Evolutionary conservation across 2,888 invertebrate species (phyloP).

Genomic region (Cyclophora albipunctata): DNA sequence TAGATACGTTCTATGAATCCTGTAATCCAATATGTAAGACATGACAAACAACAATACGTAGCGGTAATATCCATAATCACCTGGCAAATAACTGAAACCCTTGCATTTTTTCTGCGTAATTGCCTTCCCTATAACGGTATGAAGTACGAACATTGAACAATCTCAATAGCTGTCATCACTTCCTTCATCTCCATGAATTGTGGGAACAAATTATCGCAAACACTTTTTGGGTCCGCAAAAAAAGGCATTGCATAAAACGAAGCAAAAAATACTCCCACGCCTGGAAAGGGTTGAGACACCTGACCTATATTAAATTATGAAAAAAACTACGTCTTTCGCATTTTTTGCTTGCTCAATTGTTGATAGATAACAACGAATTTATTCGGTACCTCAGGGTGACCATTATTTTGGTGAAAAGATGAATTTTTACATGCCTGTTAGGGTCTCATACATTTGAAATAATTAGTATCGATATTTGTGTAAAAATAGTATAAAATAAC

Average conservation of each 20-base stretch:
- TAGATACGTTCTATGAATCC: too few relatives aligned
- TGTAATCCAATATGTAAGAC: too few relatives aligned
- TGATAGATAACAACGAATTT: slow-evolving; percentile 39
- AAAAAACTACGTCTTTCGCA: slow-evolving; percentile 52
- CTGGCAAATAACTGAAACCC: slow-evolving; percentile 15
- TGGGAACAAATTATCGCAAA: slow-evolving; percentile 76
- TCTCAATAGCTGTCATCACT: slow-evolving; percentile 66
- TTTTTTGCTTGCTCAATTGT: slow-evolving; percentile 61
- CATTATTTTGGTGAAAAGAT: slow-evolving; percentile 12
- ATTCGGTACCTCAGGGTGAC: slow-evolving; percentile 37
- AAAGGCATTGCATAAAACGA: slow-evolving; percentile 58
- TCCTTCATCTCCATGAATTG: slow-evolving; percentile 55
- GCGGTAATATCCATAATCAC: slow-evolving; percentile 7
- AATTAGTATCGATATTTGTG: not conserved
- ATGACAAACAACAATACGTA: too few relatives aligned
- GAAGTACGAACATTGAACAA: slow-evolving; percentile 40
- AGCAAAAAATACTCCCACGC: slow-evolving; percentile 68
- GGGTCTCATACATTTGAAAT: not conserved
- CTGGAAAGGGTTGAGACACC: slow-evolving; percentile 71
- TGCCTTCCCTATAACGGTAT: slow-evolving; percentile 28
- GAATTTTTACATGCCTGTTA: not conserved
- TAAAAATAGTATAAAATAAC: too few relatives aligned
- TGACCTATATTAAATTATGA: slow-evolving; percentile 70
- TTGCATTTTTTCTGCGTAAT: slow-evolving; percentile 32
- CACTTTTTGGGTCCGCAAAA: slow-evolving; percentile 58